These are phyloP conservation scores for Recurvirostra avosetta DNA, from an alignment of 2,113 vertebrate species.

Conservation along the genomic window DNA sequence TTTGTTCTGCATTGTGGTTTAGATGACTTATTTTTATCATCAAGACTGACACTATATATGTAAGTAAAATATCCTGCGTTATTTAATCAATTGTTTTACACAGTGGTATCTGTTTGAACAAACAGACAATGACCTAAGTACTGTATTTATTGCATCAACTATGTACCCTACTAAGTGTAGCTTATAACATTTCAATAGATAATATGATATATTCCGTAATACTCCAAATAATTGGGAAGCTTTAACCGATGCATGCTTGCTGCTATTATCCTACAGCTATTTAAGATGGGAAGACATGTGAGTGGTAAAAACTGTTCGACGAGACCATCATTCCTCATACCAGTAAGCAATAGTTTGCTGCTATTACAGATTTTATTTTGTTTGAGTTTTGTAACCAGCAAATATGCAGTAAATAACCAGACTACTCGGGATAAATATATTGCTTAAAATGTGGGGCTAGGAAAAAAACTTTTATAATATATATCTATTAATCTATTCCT, in stretches of 20 bases:
- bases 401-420: constrained; percentile 35
- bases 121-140: constrained; percentile 36
- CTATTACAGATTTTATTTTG: constrained; percentile 21
- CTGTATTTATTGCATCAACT: constrained; percentile 32
- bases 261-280: constrained; percentile 38
- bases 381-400: constrained; percentile 41
- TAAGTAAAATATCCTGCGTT: constrained; percentile 42
- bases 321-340: constrained; percentile 34
- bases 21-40: constrained; percentile 37
- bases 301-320: constrained; percentile 6
- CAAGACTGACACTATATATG: not conserved
- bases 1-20: constrained; percentile 51
- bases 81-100: constrained; percentile 56
- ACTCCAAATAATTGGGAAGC: constrained; percentile 42
- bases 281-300: constrained; percentile 23
- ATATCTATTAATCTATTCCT: constrained; percentile 29
- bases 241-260: constrained; percentile 57
- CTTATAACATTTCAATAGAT: constrained; percentile 45
- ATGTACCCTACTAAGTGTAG: constrained; percentile 43
- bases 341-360: constrained; percentile 52
- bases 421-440: constrained; percentile 23
- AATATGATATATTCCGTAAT: constrained; percentile 48
- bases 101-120: constrained; percentile 49
- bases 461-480: constrained; percentile 32
- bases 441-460: constrained; percentile 46